Evolutionary conservation across 1,140 invertebrate species (phyloP).

Genomic region (Bombus waltoni): DNA sequence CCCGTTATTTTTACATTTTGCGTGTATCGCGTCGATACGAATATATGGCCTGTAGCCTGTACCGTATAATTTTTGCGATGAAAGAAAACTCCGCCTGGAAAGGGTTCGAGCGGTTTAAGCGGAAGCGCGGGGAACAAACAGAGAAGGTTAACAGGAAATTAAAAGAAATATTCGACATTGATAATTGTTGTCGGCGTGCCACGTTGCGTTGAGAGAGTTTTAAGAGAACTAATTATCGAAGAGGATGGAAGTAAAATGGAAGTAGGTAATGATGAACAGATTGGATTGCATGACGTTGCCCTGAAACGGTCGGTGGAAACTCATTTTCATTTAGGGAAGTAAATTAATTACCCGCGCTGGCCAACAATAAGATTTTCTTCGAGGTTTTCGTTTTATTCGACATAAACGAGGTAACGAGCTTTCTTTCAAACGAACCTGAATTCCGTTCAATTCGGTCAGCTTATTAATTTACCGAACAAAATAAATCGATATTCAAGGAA

Average conservation of each 20-base stretch:
- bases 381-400: neutral
- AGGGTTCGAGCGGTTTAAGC: neutral
- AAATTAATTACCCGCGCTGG: neutral
- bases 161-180: neutral
- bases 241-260: neutral
- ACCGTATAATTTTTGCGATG: too few species aligned
- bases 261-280: neutral
- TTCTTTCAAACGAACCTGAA: neutral
- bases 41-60: too few species aligned
- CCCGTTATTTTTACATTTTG: too few species aligned
- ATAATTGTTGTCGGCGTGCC: neutral
- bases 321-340: constrained; percentile 3
- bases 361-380: constrained; percentile 9
- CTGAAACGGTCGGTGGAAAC: neutral
- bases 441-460: neutral
- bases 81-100: neutral
- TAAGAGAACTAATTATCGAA: constrained; percentile 15
- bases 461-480: neutral
- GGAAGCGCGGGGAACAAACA: neutral
- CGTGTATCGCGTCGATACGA: too few species aligned
- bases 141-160: neutral
- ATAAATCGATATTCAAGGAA: neutral
- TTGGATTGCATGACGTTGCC: neutral
- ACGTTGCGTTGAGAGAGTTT: neutral
- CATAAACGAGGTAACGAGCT: constrained; percentile 8